These are phyloP conservation scores for Adelphocoris suturalis DNA, from an alignment of 2,888 invertebrate species.

Conservation along the genomic window DNA sequence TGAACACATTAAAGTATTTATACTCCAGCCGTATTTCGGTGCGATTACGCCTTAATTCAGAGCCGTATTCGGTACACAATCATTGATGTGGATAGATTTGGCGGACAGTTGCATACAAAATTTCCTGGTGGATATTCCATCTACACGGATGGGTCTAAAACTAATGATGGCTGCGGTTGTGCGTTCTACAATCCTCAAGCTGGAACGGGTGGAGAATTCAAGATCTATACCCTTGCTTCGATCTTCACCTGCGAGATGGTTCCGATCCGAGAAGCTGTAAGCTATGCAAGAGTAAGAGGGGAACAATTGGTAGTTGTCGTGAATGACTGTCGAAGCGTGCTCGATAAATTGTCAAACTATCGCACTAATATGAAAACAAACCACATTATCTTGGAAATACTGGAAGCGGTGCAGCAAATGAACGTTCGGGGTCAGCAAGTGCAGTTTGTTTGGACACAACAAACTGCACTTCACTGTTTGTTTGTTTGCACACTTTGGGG, in stretches of 20 bases:
- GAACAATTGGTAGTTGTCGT: background rate
- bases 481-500: too few species aligned
- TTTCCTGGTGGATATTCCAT: background rate
- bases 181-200: background rate
- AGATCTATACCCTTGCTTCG: background rate
- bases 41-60: background rate
- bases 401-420: background rate
- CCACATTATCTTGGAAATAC: background rate
- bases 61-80: background rate
- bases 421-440: background rate
- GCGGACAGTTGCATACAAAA: background rate
- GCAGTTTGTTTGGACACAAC: too few species aligned
- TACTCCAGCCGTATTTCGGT: too few species aligned
- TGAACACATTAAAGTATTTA: too few species aligned
- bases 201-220: background rate
- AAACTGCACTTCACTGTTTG: too few species aligned
- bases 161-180: background rate
- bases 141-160: background rate
- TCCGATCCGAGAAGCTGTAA: background rate
- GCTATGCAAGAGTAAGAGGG: background rate
- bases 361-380: too few species aligned
- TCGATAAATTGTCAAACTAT: background rate
- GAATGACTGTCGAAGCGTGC: background rate
- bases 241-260: background rate
- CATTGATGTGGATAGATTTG: background rate